A percentile compares a stretch with the other conserved stretches of the same genome.
Conservation (phyloP, 2,113 vertebrate genomes). For the Amblyornis subalaris region DNA sequence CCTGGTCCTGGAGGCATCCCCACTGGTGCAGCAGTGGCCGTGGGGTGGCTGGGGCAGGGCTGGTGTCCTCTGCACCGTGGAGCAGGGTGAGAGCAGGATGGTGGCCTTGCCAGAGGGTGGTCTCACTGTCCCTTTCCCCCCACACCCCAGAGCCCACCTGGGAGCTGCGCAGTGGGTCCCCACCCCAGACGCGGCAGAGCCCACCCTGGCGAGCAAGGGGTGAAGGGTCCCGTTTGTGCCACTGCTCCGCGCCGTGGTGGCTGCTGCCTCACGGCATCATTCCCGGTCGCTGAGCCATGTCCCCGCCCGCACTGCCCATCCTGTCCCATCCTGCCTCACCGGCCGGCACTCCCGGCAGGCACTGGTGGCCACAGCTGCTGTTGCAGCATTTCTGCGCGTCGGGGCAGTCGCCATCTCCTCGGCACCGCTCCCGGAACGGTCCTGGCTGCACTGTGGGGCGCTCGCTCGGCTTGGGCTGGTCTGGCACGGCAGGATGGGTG, state of each 20-base stretch:
- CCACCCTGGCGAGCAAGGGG: fast-evolving
- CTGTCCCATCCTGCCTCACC: not conserved
- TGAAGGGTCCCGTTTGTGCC: fast-evolving
- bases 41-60: not conserved
- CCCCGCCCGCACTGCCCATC: not conserved
- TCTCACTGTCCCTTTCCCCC: not conserved
- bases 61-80: not conserved
- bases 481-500: not conserved
- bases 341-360: not conserved
- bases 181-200: not conserved
- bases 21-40: not conserved
- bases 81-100: not conserved
- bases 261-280: not conserved
- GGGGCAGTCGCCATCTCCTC: not conserved
- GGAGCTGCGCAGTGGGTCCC: not conserved
- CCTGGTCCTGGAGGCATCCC: not conserved
- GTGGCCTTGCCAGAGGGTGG: fast-evolving
- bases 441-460: not conserved
- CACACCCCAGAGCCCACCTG: not conserved
- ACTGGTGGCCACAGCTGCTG: not conserved
- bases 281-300: not conserved
- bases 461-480: not conserved
- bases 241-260: not conserved
- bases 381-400: not conserved
- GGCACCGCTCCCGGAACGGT: not conserved